Evolutionary conservation across 2,888 invertebrate species (phyloP), one percentile per base, ranked within the genome.

Genomic region (Sesamia inferens): DNA sequence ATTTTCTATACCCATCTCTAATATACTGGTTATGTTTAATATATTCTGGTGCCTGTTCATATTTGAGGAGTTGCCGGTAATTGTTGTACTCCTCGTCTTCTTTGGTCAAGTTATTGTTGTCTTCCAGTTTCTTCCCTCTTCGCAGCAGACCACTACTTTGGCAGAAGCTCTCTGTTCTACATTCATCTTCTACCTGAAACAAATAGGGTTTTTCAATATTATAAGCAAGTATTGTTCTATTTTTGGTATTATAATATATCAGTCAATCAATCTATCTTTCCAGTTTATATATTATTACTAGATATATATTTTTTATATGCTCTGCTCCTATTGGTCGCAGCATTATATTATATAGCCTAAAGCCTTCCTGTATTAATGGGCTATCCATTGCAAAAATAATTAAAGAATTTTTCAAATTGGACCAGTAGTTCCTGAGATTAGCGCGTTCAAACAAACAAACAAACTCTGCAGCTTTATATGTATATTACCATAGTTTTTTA

Each of bases 1-100:
- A 97, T 87, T 98, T 98, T 88, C 99, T 97, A 92, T 99, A 99
- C 16, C 99, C 99, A 84, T 97, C 97, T 78, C 97, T 96, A 84
- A 99, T 99, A 90, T 96, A 99, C 6, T 98, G 98, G 94, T 99
- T 99, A 89, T 98, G 98, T 92, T 98, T 97, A 74, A 99, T 96
- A 93, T 98, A 98, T 74, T 97, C 97, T 7, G 99, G 99, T 65
- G 99, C 98, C 89, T 98, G 90, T 79, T 96, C 96, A 90, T 93
- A 96, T 76, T 95, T 95, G 19, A 96, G 88, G 55, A 96, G 89
- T 83, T 96, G 92, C 71, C 96, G 89, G 76, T 95, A 95, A 81
- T 96, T 96, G n/a, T 96, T 90, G 77, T 96, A 96, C 78, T 96
- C 95, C 74, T 94, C 87, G 69, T 96, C 96, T 81, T 95, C 95